A percentile compares a stretch with the other conserved stretches of the same genome.
Conservation (phyloP, 2,113 vertebrate species). For the Paratilapia polleni region DNA sequence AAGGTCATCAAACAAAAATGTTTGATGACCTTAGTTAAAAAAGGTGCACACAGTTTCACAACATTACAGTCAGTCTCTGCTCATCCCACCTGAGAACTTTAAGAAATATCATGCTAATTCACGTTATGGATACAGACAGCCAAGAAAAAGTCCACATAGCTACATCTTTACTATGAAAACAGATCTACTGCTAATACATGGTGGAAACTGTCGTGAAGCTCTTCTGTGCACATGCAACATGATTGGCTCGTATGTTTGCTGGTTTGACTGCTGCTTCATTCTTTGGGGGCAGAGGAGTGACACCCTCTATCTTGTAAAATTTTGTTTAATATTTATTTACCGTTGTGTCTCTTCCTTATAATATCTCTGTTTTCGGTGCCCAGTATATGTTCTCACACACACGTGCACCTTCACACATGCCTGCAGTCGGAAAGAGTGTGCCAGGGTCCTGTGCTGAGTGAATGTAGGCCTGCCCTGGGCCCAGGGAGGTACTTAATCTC, state of each 20-base stretch:
- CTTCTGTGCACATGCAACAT: accelerated
- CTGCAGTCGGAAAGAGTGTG: constrained; percentile 30
- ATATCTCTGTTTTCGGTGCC: neutral
- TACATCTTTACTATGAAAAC: neutral
- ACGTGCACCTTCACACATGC: neutral
- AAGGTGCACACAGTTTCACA: neutral
- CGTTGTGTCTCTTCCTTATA: neutral
- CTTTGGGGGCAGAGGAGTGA: neutral
- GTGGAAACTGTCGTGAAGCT: neutral
- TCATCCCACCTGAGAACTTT: neutral
- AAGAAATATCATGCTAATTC: neutral
- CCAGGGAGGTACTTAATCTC: constrained; percentile 77
- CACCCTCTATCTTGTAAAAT: neutral
- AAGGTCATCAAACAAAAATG: no score
- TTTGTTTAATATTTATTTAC: neutral
- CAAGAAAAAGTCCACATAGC: no score
- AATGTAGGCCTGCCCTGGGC: constrained; percentile 64
- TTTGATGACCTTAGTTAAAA: neutral
- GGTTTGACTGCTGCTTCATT: neutral
- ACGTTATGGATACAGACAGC: neutral
- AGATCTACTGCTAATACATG: neutral
- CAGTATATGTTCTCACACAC: neutral
- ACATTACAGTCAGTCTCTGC: neutral
- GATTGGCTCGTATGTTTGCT: neutral
- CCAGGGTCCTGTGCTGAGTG: constrained; percentile 61